Percentiles rank a stretch among this genome's conserved stretches.
Conservation (phyloP, 1,140 invertebrate species). For the Cataglyphis hispanica region DNA sequence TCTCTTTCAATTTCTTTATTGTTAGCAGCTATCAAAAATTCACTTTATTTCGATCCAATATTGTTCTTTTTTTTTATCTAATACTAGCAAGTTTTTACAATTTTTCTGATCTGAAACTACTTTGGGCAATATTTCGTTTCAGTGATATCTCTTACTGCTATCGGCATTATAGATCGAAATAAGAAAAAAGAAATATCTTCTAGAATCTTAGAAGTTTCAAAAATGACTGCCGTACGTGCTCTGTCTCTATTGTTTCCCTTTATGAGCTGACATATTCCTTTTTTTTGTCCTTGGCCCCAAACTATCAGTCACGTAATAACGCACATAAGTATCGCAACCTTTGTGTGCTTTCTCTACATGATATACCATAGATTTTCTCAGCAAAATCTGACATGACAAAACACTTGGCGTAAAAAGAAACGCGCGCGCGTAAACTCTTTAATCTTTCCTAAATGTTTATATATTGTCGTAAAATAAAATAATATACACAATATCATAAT, state of each 20-base stretch:
- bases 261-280: slow-evolving; percentile 36
- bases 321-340: slow-evolving; percentile 8
- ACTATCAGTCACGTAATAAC: slow-evolving; percentile 32
- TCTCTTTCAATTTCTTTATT: background rate
- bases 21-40: slow-evolving; percentile 73
- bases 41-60: slow-evolving; percentile 39
- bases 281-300: background rate
- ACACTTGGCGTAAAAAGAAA: background rate
- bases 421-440: background rate
- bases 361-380: background rate
- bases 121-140: slow-evolving; percentile 78
- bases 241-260: slow-evolving; percentile 46
- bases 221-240: slow-evolving; percentile 33
- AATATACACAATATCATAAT: too few species aligned
- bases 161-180: background rate
- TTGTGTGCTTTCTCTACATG: slow-evolving; percentile 3
- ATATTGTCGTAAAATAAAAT: too few species aligned
- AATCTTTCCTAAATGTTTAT: background rate
- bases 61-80: slow-evolving; percentile 57
- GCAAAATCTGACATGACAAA: slow-evolving; percentile 7
- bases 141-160: slow-evolving; percentile 54
- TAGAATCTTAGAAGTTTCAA: slow-evolving; percentile 22
- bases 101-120: slow-evolving; percentile 79
- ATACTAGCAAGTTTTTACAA: slow-evolving; percentile 63
- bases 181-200: slow-evolving; percentile 32